phyloP scores from a whole-genome alignment of 2,888 invertebrate genomes.

The Chesias legatella region DNA sequence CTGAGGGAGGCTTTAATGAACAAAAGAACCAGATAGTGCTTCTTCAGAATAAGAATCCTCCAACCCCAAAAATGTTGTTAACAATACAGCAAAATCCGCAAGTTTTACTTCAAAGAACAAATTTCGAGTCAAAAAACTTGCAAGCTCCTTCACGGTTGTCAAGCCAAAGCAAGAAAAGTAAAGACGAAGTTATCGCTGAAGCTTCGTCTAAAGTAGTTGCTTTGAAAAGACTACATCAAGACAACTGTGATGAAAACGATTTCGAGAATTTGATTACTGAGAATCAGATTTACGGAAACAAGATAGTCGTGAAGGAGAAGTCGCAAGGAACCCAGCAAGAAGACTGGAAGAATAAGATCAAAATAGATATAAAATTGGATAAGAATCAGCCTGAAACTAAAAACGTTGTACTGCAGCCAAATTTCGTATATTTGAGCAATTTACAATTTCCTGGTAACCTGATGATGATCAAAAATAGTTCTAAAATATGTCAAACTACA shows the following conservation, averaged over 20 bases:
- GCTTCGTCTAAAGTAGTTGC: slow-evolving; percentile 70
- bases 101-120: slow-evolving; percentile 60
- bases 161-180: slow-evolving; percentile 64
- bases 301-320: slow-evolving; percentile 80
- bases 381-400: slow-evolving; percentile 48
- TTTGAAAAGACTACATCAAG: slow-evolving; percentile 70
- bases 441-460: slow-evolving; percentile 69
- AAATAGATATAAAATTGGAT: slow-evolving; percentile 39
- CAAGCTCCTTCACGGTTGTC: slow-evolving; percentile 73
- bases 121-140: slow-evolving; percentile 70
- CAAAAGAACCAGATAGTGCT: slow-evolving; percentile 66
- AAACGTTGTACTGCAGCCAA: slow-evolving; percentile 65
- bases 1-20: slow-evolving; percentile 51
- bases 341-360: slow-evolving; percentile 53
- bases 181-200: slow-evolving; percentile 59
- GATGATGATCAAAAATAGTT: slow-evolving; percentile 69
- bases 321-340: slow-evolving; percentile 65
- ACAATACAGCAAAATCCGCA: slow-evolving; percentile 65
- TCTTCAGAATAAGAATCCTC: slow-evolving; percentile 58
- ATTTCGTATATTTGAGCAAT: slow-evolving; percentile 70
- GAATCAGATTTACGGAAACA: slow-evolving; percentile 78
- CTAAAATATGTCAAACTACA: slow-evolving; percentile 45
- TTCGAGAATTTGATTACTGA: slow-evolving; percentile 79
- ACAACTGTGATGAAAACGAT: slow-evolving; percentile 74
- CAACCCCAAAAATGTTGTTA: slow-evolving; percentile 63